Evolutionary conservation across 2,113 vertebrate species (phyloP).

Genomic region (Romanogobio albipinnatus): DNA sequence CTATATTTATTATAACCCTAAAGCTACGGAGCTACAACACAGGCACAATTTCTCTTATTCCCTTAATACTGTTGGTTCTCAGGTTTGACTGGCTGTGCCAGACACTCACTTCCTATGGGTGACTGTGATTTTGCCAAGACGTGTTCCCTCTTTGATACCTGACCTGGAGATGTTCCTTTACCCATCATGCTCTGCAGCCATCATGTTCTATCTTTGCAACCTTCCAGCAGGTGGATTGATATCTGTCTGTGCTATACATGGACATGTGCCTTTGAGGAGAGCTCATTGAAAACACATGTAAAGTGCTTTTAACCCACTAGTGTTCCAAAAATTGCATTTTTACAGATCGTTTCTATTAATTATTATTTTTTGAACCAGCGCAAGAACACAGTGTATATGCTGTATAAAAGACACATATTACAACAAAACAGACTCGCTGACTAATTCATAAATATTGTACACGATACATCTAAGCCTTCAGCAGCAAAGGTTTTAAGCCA

Average conservation of each 20-base stretch:
- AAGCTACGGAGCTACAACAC: background rate
- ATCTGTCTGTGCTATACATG: conserved; percentile 52
- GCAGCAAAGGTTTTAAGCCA: conserved; percentile 31
- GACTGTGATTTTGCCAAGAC: background rate
- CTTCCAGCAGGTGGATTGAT: conserved; percentile 29
- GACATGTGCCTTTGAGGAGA: conserved; percentile 44
- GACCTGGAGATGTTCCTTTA: conserved; percentile 24
- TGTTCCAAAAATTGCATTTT: conserved; percentile 22
- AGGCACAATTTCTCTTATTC: background rate
- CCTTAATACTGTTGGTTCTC: background rate
- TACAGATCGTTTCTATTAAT: conserved; percentile 5
- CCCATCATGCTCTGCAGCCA: conserved; percentile 44
- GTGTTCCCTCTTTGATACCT: background rate
- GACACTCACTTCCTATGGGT: background rate
- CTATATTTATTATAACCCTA: background rate
- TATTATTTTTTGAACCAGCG: conserved; percentile 39
- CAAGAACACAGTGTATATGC: conserved; percentile 17
- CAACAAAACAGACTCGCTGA: background rate
- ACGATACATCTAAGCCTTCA: background rate
- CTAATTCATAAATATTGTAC: conserved; percentile 30
- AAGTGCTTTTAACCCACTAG: conserved; percentile 31
- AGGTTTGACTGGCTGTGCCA: background rate
- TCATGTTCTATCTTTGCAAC: conserved; percentile 54
- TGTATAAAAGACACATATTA: conserved; percentile 21
- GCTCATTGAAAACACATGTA: conserved; percentile 32